Percentiles rank a stretch among this genome's conserved stretches.
These are phyloP conservation scores for Falco naumanni DNA, from an alignment of 2,797 vertebrate species.

Conservation along the genomic window DNA sequence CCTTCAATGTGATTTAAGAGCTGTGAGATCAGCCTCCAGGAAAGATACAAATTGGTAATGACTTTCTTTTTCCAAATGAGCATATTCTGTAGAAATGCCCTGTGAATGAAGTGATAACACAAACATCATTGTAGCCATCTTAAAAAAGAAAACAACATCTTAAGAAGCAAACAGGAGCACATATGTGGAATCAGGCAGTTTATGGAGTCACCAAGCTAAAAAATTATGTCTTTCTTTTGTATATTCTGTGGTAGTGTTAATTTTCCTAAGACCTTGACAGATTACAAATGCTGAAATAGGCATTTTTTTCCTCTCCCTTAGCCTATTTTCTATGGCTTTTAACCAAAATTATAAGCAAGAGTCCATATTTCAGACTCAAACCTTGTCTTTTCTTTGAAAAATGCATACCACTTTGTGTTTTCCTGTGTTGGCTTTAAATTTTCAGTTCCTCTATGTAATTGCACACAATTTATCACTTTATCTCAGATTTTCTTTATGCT, in stretches of 20 bases:
- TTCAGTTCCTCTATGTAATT: background rate
- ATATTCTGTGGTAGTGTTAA: background rate
- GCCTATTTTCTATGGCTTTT: background rate
- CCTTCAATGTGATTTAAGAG: background rate
- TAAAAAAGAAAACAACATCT: background rate
- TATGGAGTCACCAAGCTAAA: background rate
- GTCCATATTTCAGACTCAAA: background rate
- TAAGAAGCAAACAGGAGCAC: background rate
- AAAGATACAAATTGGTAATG: background rate
- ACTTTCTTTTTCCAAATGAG: background rate
- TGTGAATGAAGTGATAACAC: background rate
- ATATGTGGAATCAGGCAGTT: background rate
- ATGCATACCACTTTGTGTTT: background rate
- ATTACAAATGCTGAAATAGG: background rate
- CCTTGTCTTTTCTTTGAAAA: background rate
- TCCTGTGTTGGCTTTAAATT: background rate
- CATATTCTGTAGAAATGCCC: background rate
- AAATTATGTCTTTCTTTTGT: background rate
- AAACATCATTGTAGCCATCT: background rate
- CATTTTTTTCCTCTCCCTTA: background rate
- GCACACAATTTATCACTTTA: background rate
- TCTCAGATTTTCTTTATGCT: background rate
- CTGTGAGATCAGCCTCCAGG: background rate
- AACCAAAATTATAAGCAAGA: background rate
- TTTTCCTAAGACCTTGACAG: background rate